phyloP scores from a whole-genome alignment of 2,888 invertebrate species.

The Lasioglossum oenotherae region DNA sequence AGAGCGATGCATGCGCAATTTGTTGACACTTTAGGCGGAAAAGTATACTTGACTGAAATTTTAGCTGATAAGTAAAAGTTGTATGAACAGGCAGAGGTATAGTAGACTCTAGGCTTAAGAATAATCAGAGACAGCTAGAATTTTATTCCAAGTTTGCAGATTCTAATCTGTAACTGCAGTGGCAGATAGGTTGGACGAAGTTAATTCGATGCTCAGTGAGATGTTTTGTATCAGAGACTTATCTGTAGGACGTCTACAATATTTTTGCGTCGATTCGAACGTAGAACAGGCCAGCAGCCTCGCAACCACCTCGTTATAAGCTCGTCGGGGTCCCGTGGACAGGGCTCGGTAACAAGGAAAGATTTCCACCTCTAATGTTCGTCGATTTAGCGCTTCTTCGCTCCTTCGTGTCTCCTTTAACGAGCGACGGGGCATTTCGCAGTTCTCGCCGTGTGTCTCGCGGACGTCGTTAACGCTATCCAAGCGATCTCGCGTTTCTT shows the following conservation, averaged over 20 bases:
- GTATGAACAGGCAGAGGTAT: neutral
- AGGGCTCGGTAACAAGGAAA: neutral
- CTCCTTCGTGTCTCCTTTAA: conserved; percentile 8
- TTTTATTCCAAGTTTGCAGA: neutral
- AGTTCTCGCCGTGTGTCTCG: conserved; percentile 23
- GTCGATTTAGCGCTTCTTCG: neutral
- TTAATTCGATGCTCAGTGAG: neutral
- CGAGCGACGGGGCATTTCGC: conserved; percentile 15
- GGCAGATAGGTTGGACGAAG: neutral
- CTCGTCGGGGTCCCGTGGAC: neutral
- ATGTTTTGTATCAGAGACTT: neutral
- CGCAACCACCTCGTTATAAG: conserved; percentile 5
- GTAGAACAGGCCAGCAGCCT: neutral
- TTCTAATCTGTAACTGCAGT: neutral
- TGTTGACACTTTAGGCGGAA: too few relatives aligned
- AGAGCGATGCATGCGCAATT: too few relatives aligned
- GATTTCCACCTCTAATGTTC: neutral
- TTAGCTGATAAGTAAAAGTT: neutral
- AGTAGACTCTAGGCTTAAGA: neutral
- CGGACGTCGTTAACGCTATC: conserved; percentile 43
- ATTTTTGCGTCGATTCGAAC: neutral
- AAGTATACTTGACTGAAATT: neutral
- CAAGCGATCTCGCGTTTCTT: conserved; percentile 28
- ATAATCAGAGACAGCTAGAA: neutral
- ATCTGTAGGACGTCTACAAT: neutral